Percentiles rank a stretch among this genome's conserved stretches.
phyloP scores from a whole-genome alignment of 2,113 vertebrate species.

The Platycercus adscitus region DNA sequence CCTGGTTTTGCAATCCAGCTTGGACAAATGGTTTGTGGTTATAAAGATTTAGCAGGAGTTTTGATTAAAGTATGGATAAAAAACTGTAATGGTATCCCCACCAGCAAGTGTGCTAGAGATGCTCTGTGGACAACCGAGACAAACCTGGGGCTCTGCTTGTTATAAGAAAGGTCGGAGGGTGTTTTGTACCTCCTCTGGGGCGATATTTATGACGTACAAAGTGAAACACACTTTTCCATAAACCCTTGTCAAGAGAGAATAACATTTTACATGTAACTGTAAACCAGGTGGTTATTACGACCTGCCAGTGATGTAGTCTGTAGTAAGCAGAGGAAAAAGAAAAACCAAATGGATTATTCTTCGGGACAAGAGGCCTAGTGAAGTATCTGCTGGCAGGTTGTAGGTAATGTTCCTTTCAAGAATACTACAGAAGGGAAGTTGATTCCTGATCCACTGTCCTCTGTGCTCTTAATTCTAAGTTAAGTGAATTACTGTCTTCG shows the following conservation, averaged over 20 bases:
- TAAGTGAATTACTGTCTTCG: neutral
- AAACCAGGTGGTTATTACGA: neutral
- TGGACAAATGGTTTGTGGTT: neutral
- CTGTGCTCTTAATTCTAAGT: neutral
- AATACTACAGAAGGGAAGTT: neutral
- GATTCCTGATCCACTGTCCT: neutral
- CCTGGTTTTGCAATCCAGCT: neutral
- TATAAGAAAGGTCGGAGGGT: neutral
- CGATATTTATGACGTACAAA: neutral
- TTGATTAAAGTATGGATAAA: neutral
- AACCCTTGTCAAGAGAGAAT: neutral
- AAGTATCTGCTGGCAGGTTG: neutral
- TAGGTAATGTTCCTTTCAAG: neutral
- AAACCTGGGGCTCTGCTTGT: neutral
- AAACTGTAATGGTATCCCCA: neutral
- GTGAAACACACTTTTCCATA: neutral
- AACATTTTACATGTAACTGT: neutral
- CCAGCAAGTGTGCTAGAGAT: neutral
- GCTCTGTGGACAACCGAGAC: neutral
- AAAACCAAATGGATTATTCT: neutral
- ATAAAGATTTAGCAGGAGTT: neutral
- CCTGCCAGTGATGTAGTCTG: neutral
- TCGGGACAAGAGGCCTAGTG: neutral
- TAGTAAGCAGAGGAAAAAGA: neutral
- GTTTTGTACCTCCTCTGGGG: neutral